A percentile compares a stretch with the other conserved stretches of the same genome.
Conservation (phyloP, 2,888 invertebrate genomes). For the Cremastinae sp. region DNA sequence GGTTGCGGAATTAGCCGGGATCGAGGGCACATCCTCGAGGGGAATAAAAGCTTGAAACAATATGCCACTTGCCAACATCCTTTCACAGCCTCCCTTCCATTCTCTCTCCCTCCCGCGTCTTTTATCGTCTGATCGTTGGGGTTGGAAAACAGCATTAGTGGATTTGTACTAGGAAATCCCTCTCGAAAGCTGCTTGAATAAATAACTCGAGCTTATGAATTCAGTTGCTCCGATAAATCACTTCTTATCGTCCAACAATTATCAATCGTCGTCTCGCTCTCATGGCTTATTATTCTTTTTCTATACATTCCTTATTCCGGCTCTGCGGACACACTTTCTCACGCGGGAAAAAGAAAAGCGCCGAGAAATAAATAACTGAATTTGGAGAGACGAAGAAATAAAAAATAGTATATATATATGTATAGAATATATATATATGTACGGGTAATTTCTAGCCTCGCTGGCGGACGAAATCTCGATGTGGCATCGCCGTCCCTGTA, state of each 20-base stretch:
- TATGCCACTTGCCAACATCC: constrained; percentile 67
- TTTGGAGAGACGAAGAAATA: not conserved
- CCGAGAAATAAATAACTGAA: constrained; percentile 2
- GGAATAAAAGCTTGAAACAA: constrained; percentile 67
- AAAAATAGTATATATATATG: not conserved
- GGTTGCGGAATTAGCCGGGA: constrained; percentile 45
- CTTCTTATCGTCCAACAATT: not conserved
- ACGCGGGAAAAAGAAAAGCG: not conserved
- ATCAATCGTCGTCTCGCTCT: not conserved
- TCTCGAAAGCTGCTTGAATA: not conserved
- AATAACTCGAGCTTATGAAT: constrained; percentile 30
- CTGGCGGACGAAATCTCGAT: constrained; percentile 41
- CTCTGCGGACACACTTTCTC: too few species aligned
- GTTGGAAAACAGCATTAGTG: constrained; percentile 40
- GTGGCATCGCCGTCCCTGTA: constrained; percentile 38
- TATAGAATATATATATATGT: not conserved
- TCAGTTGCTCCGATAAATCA: not conserved
- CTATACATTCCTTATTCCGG: too few species aligned
- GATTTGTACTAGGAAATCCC: constrained; percentile 7
- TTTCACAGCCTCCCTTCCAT: constrained; percentile 27
- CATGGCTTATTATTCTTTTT: too few species aligned
- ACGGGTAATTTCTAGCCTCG: constrained; percentile 17
- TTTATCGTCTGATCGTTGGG: constrained; percentile 47
- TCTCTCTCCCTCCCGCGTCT: not conserved
- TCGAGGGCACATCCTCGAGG: constrained; percentile 23